Conservation (phyloP, 2,113 vertebrate genomes). For the Lates calcarifer region DNA sequence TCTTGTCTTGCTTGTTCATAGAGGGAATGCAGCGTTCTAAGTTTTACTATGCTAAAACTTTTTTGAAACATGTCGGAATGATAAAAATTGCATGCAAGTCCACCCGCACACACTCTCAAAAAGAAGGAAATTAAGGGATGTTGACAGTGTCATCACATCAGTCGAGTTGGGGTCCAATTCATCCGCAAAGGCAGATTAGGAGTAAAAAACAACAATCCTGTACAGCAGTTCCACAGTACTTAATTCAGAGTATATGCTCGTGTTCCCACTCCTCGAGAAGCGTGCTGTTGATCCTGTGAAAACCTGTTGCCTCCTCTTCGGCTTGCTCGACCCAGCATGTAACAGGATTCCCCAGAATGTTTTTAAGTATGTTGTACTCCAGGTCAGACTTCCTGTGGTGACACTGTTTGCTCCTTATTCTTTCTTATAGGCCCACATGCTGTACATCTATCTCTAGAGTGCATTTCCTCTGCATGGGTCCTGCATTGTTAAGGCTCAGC, state of each 20-base stretch:
- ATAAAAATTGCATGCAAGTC: constrained; percentile 66
- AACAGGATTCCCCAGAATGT: constrained; percentile 40
- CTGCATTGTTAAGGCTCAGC: constrained; percentile 52
- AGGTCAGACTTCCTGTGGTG: constrained; percentile 65
- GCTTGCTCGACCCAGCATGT: constrained; percentile 23
- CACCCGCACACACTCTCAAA: constrained; percentile 36
- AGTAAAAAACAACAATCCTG: neutral
- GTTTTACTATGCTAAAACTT: constrained; percentile 76
- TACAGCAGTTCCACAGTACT: constrained; percentile 2
- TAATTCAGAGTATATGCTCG: neutral
- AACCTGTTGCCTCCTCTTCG: neutral
- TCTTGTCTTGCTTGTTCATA: constrained; percentile 70
- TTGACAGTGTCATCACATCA: constrained; percentile 67
- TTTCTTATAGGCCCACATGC: constrained; percentile 51
- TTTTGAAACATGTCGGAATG: constrained; percentile 69
- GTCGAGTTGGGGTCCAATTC: constrained; percentile 15
- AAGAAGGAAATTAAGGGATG: constrained; percentile 25
- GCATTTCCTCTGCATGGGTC: constrained; percentile 72
- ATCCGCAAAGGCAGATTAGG: constrained; percentile 13
- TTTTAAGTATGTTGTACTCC: constrained; percentile 34
- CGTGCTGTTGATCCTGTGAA: constrained; percentile 40
- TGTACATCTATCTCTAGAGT: constrained; percentile 42
- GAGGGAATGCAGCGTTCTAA: constrained; percentile 76
- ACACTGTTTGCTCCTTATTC: constrained; percentile 67
- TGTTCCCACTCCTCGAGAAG: neutral